Conservation (phyloP, 2,888 invertebrate species). For the Limnephilus marmoratus region DNA sequence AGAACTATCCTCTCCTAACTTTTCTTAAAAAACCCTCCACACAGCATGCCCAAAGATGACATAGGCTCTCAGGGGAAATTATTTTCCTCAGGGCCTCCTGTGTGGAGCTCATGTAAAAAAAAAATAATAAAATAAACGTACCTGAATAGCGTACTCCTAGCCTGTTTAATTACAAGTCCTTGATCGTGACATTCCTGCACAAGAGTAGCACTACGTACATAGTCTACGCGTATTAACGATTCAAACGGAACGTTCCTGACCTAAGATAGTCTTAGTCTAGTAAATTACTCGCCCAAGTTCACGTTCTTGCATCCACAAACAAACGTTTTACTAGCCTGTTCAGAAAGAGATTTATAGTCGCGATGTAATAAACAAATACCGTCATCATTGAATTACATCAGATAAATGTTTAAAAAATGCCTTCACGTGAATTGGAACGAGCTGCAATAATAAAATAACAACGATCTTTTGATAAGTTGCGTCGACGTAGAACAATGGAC, state of each 20-base stretch:
- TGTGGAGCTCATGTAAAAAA: no score
- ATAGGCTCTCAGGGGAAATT: no score
- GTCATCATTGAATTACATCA: background rate
- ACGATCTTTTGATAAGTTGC: background rate
- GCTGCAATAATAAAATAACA: background rate
- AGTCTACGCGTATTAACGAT: background rate
- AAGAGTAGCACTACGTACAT: background rate
- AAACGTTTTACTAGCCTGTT: background rate
- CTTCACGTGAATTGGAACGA: background rate
- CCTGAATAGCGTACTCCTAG: no score
- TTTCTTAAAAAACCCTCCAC: no score
- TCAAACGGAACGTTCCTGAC: background rate
- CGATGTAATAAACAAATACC: background rate
- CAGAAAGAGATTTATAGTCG: background rate
- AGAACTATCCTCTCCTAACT: no score
- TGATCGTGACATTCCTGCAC: no score
- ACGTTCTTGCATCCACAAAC: background rate
- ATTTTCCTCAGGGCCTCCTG: no score
- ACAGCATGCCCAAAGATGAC: no score
- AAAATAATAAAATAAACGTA: no score
- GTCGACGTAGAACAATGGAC: background rate
- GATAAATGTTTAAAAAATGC: background rate
- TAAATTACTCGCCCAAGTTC: background rate
- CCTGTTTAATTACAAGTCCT: no score
- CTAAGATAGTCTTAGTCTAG: background rate